Percentiles rank a stretch among this genome's conserved stretches.
Conservation (phyloP, 2,113 vertebrate species). For the Nematolebias whitei region DNA sequence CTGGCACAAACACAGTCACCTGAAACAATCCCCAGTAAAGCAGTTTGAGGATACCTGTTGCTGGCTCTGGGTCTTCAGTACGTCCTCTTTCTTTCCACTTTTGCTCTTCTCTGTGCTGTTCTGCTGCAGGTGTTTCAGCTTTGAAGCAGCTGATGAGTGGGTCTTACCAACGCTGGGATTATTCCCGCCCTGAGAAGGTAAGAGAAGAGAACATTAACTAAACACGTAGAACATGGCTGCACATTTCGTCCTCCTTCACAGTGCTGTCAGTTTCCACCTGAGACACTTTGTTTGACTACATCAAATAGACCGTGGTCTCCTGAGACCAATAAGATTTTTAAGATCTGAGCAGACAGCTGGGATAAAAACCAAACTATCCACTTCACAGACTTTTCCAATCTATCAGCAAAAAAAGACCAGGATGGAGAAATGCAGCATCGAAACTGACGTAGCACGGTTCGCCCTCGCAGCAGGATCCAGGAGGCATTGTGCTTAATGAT, state of each 20-base stretch:
- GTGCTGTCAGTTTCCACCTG: slow-evolving; percentile 12
- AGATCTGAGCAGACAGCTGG: slow-evolving; percentile 34
- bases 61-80: slow-evolving; percentile 90
- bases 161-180: slow-evolving; percentile 83
- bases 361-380: slow-evolving; percentile 31
- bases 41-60: slow-evolving; percentile 85
- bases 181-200: slow-evolving; percentile 57
- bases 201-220: slow-evolving; percentile 8
- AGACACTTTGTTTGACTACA: slow-evolving; percentile 3
- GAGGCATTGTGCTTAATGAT: slow-evolving; percentile 46
- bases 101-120: slow-evolving; percentile 92
- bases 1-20: not conserved
- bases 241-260: slow-evolving; percentile 30
- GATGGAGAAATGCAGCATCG: slow-evolving; percentile 33
- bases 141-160: slow-evolving; percentile 84
- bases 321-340: slow-evolving; percentile 41
- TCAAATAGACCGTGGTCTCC: slow-evolving; percentile 22
- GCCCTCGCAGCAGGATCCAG: slow-evolving; percentile 15
- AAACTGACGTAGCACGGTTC: slow-evolving; percentile 23
- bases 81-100: slow-evolving; percentile 89
- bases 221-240: slow-evolving; percentile 2
- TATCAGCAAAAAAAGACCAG: slow-evolving; percentile 34
- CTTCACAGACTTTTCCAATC: slow-evolving; percentile 31
- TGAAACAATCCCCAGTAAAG: not conserved
- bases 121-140: slow-evolving; percentile 92